Conservation (phyloP, 2,888 invertebrate genomes). For the Hipparchia semele region DNA sequence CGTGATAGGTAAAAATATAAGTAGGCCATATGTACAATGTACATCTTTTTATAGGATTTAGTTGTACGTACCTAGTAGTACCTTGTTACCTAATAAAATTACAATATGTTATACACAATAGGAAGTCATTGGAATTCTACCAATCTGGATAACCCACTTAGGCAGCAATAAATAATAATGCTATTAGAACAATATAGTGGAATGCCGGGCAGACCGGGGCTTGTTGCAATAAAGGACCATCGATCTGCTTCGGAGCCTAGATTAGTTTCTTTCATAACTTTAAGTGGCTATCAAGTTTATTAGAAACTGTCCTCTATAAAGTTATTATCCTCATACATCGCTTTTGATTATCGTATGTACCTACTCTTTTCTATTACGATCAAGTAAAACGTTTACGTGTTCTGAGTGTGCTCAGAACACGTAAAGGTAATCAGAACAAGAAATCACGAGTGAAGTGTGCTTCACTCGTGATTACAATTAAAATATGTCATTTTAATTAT, state of each 20-base stretch:
- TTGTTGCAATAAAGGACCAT: conserved; percentile 7
- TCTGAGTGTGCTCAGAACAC: no score
- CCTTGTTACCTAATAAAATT: neutral
- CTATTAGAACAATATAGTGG: neutral
- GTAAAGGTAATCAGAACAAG: no score
- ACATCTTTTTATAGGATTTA: neutral
- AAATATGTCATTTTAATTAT: no score
- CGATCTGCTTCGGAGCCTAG: conserved; percentile 14
- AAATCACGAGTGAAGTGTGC: no score
- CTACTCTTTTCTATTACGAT: neutral
- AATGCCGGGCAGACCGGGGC: neutral
- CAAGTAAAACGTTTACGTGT: neutral
- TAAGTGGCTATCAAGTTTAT: conserved; percentile 32
- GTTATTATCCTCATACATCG: neutral
- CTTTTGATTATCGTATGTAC: neutral
- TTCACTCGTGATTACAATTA: no score
- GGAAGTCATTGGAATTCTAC: neutral
- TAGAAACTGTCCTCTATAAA: conserved; percentile 20
- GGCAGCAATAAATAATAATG: neutral
- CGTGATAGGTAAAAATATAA: neutral
- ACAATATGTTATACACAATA: neutral
- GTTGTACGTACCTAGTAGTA: no score
- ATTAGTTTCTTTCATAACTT: conserved; percentile 27
- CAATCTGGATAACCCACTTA: neutral
- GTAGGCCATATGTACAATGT: no score